Percentiles rank a stretch among this genome's conserved stretches.
Conservation (phyloP, 2,113 vertebrate species). For the Lontra canadensis region DNA sequence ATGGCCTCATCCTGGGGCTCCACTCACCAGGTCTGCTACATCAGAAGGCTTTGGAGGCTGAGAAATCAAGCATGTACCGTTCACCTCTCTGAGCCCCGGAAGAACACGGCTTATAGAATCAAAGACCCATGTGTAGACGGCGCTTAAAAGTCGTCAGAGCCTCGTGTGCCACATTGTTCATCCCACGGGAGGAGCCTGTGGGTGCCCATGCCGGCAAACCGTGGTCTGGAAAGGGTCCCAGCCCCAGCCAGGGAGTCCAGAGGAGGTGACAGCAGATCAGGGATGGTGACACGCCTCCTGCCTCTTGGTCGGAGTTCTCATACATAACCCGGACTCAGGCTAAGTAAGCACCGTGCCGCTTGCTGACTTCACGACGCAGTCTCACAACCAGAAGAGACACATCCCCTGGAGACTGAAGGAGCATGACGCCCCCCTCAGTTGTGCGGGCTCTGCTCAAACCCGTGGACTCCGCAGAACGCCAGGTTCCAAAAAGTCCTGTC, state of each 20-base stretch:
- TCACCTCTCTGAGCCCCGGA: background rate
- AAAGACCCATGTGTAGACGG: background rate
- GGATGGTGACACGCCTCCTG: background rate
- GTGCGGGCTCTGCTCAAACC: background rate
- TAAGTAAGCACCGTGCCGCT: background rate
- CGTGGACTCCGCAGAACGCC: background rate
- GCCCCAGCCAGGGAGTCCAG: background rate
- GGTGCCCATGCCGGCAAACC: background rate
- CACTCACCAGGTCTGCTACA: background rate
- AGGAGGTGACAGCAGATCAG: background rate
- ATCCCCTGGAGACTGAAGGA: background rate
- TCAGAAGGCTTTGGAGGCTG: background rate
- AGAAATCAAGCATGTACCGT: background rate
- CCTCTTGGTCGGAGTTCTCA: background rate
- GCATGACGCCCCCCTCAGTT: background rate
- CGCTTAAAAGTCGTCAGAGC: background rate
- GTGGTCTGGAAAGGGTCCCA: background rate
- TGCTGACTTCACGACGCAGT: background rate
- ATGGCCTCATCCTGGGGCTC: background rate
- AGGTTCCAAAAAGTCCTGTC: background rate
- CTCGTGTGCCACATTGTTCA: background rate
- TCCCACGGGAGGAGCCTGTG: background rate
- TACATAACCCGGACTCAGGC: background rate
- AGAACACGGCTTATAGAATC: background rate
- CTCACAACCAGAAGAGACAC: background rate